Conservation (phyloP, 2,888 invertebrate genomes). For the Caenorhabditis doughertyi region DNA sequence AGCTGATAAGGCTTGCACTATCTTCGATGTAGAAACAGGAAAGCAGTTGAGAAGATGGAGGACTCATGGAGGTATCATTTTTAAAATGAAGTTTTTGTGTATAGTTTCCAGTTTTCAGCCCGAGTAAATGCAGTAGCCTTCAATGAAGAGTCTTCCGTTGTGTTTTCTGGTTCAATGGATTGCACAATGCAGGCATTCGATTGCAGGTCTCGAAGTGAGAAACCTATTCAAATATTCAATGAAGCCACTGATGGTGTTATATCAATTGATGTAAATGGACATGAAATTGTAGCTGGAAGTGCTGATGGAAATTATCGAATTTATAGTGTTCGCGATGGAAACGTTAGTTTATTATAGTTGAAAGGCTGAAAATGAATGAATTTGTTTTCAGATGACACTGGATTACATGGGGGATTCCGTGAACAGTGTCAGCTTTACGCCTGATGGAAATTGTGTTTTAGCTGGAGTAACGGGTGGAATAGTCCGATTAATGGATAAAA, state of each 20-base stretch:
- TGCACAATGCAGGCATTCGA: constrained; percentile 96
- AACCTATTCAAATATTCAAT: constrained; percentile 89
- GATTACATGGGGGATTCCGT: constrained; percentile 91
- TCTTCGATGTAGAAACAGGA: constrained; percentile 97
- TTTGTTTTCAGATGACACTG: constrained; percentile 84
- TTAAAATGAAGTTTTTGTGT: background rate
- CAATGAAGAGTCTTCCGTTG: constrained; percentile 95
- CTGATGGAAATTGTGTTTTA: constrained; percentile 94
- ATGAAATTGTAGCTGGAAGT: constrained; percentile 93
- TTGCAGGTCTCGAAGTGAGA: constrained; percentile 86
- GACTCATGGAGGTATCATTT: constrained; percentile 88
- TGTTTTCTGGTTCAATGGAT: constrained; percentile 94
- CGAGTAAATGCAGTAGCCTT: constrained; percentile 91
- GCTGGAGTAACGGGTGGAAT: constrained; percentile 91
- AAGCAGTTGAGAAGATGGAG: constrained; percentile 90
- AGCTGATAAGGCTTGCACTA: constrained; percentile 93
- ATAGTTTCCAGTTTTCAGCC: constrained; percentile 84
- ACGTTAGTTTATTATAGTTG: constrained; percentile 85
- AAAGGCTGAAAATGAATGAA: background rate
- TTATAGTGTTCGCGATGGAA: constrained; percentile 94
- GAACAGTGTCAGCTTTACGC: constrained; percentile 90
- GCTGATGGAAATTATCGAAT: constrained; percentile 91
- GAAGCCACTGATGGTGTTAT: constrained; percentile 93
- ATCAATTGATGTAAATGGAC: constrained; percentile 88
- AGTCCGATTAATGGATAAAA: constrained; percentile 92